Percentiles rank a stretch among this genome's conserved stretches.
Evolutionary conservation across 2,113 vertebrate genomes (phyloP).

Genomic region (Cyprinodon brontotheroides): DNA sequence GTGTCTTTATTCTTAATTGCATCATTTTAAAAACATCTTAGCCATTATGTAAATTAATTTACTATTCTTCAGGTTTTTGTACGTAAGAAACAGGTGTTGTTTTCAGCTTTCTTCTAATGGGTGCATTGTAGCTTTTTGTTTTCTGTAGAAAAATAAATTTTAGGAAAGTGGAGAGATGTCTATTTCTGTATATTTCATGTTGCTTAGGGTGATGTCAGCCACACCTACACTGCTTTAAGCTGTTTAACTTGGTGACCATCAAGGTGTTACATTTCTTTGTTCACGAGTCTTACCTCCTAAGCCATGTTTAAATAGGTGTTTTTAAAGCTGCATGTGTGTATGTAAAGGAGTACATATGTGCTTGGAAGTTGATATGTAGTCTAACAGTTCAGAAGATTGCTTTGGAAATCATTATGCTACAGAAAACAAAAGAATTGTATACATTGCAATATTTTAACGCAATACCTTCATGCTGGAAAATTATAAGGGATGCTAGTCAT

Average conservation of each 20-base stretch:
- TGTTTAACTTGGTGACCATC: not conserved
- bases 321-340: not conserved
- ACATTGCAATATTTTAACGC: no score
- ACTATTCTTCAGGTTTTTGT: not conserved
- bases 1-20: not conserved
- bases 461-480: no score
- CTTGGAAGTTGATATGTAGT: not conserved
- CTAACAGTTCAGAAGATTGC: not conserved
- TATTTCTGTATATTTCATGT: not conserved
- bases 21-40: not conserved
- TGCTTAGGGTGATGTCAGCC: not conserved
- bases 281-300: not conserved
- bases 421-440: not conserved
- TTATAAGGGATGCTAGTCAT: no score
- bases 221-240: not conserved
- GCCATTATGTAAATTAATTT: not conserved
- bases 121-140: not conserved
- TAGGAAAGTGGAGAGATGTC: not conserved
- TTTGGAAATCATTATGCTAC: not conserved
- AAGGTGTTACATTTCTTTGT: conserved; percentile 10
- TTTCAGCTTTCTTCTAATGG: not conserved
- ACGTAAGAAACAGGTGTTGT: not conserved
- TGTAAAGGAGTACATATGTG: not conserved
- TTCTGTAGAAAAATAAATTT: not conserved
- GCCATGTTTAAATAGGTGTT: not conserved